Evolutionary conservation across 2,797 vertebrate species (phyloP).

Genomic region (Sebastes vulpes): DNA sequence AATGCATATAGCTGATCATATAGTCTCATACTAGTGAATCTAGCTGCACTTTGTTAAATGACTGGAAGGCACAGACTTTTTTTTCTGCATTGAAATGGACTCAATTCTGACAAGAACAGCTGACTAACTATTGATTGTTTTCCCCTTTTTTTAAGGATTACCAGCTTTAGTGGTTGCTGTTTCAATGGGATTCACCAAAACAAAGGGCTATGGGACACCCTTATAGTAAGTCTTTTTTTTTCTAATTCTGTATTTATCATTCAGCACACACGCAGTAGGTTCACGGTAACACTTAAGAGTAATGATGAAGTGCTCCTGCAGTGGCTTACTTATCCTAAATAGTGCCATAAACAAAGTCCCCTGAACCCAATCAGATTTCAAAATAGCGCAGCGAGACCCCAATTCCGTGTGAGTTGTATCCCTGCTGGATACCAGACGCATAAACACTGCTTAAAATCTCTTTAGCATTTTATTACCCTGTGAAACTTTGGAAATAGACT

Average conservation of each 20-base stretch:
- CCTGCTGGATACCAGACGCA: constrained; percentile 73
- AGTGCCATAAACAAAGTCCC: constrained; percentile 71
- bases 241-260: constrained; percentile 9
- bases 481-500: constrained; percentile 74
- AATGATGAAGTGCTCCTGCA: constrained; percentile 53
- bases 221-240: constrained; percentile 92
- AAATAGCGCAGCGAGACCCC: constrained; percentile 73
- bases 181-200: constrained; percentile 99
- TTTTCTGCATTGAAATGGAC: constrained; percentile 37
- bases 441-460: constrained; percentile 85
- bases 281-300: constrained; percentile 36
- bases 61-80: constrained; percentile 30
- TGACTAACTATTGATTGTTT: constrained; percentile 71
- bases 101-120: constrained; percentile 24
- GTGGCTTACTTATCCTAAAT: constrained; percentile 63
- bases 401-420: constrained; percentile 78
- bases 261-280: constrained; percentile 3
- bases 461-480: constrained; percentile 72
- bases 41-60: constrained; percentile 63
- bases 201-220: constrained; percentile 98
- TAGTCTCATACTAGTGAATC: constrained; percentile 34
- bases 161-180: constrained; percentile 98
- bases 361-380: constrained; percentile 73
- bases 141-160: constrained; percentile 89
- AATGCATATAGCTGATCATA: constrained; percentile 41